phyloP scores from a whole-genome alignment of 2,888 invertebrate species.

The Aleiodes alternator region DNA sequence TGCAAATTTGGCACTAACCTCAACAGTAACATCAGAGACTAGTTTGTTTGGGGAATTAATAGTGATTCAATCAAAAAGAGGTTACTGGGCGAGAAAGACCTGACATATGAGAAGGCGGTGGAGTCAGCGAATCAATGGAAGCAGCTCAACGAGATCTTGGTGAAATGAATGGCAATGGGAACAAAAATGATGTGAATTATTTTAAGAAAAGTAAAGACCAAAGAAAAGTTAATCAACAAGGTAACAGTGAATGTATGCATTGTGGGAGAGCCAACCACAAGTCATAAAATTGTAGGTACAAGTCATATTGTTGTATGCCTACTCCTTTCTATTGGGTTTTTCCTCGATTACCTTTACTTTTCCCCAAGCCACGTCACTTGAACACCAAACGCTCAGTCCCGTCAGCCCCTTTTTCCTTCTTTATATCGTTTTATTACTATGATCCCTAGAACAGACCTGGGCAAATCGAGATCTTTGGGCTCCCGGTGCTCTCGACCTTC shows the following conservation, averaged over 20 bases:
- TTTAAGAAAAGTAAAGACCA: no score
- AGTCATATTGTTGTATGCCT: no score
- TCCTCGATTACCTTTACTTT: no score
- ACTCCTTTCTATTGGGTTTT: no score
- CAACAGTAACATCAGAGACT: conserved; percentile 39
- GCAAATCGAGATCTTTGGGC: no score
- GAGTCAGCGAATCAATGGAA: conserved; percentile 46
- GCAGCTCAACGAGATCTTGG: conserved; percentile 38
- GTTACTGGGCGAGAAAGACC: conserved; percentile 42
- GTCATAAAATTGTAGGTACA: conserved; percentile 26
- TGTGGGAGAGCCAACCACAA: conserved; percentile 36
- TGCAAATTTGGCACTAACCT: conserved; percentile 35
- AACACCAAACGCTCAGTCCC: no score
- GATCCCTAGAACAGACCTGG: no score
- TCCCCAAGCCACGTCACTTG: no score
- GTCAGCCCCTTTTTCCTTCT: no score
- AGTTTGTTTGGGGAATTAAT: conserved; percentile 48
- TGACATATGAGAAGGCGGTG: conserved; percentile 37
- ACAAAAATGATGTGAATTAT: not conserved
- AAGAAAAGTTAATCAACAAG: no score
- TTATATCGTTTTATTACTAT: no score
- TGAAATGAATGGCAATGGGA: conserved; percentile 23
- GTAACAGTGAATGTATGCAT: conserved; percentile 7
- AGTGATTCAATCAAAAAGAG: conserved; percentile 42
- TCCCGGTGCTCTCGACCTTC: no score